These are phyloP conservation scores for Hylaea fasciaria DNA, from an alignment of 2,888 invertebrate species.

Conservation along the genomic window DNA sequence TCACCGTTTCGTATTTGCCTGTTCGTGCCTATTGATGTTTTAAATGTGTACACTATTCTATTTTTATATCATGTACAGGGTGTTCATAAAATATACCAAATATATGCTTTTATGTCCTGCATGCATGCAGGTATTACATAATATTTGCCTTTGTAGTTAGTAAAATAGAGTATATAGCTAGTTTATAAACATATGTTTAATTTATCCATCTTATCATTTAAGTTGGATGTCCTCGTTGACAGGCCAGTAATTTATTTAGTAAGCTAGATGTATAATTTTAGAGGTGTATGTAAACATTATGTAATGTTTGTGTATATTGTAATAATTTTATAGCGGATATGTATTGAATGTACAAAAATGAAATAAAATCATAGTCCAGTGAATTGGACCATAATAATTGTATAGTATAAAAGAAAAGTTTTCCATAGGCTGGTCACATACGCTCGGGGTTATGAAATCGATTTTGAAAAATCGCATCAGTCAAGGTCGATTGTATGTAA, in stretches of 20 bases:
- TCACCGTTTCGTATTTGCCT: conserved; percentile 69
- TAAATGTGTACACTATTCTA: conserved; percentile 74
- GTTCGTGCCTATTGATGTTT: conserved; percentile 70
- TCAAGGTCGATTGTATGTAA: too few species aligned
- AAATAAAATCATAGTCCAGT: conserved; percentile 15
- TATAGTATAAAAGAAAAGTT: too few species aligned
- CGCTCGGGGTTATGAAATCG: too few species aligned
- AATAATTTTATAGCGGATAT: conserved; percentile 22
- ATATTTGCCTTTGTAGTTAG: conserved; percentile 78
- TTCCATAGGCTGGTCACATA: background rate
- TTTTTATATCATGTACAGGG: conserved; percentile 83
- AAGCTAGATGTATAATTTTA: background rate
- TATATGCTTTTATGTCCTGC: conserved; percentile 79
- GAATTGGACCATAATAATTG: conserved; percentile 13
- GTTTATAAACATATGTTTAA: conserved; percentile 9
- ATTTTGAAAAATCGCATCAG: too few species aligned
- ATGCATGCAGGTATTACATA: conserved; percentile 53
- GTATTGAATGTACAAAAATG: conserved; percentile 17
- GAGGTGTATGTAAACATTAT: conserved; percentile 6
- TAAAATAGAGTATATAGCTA: conserved; percentile 35
- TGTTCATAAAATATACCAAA: conserved; percentile 82
- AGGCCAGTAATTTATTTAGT: conserved; percentile 19
- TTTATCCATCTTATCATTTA: conserved; percentile 2
- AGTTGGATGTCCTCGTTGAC: conserved; percentile 10
- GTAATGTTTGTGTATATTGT: conserved; percentile 22